phyloP scores from a whole-genome alignment of 2,113 vertebrate species.

The Columba janthina region DNA sequence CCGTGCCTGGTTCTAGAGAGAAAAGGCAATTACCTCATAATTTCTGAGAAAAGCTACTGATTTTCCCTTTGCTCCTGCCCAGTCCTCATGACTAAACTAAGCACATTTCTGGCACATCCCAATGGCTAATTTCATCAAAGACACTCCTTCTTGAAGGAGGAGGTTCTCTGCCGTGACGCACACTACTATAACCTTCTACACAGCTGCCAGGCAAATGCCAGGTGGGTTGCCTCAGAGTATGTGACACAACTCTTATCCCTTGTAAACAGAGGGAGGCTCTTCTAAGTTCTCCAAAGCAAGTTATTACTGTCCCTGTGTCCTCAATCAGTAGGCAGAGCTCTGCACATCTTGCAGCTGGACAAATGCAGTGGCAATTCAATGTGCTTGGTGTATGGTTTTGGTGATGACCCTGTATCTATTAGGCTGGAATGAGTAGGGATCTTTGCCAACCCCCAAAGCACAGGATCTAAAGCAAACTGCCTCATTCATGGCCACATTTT shows the following conservation, averaged over 20 bases:
- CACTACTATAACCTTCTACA: background rate
- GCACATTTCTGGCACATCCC: background rate
- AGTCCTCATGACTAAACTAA: background rate
- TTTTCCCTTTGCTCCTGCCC: slow-evolving; percentile 14
- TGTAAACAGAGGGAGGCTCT: background rate
- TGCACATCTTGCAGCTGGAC: rapidly evolving
- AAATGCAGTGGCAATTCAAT: background rate
- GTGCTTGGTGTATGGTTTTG: background rate
- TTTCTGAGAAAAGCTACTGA: slow-evolving; percentile 36
- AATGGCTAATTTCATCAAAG: background rate
- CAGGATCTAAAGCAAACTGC: background rate
- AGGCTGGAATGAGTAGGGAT: background rate
- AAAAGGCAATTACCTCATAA: slow-evolving; percentile 5
- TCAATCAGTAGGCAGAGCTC: background rate
- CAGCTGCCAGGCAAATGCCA: background rate
- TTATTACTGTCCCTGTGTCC: background rate
- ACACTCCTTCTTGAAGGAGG: background rate
- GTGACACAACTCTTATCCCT: background rate
- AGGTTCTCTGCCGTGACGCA: background rate
- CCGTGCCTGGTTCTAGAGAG: background rate
- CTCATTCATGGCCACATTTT: background rate
- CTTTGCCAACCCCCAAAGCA: background rate
- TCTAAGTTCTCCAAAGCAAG: background rate
- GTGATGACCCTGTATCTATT: background rate
- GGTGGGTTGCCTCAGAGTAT: background rate